phyloP scores from a whole-genome alignment of 2,888 invertebrate species.

The Leptopilina syphax region DNA sequence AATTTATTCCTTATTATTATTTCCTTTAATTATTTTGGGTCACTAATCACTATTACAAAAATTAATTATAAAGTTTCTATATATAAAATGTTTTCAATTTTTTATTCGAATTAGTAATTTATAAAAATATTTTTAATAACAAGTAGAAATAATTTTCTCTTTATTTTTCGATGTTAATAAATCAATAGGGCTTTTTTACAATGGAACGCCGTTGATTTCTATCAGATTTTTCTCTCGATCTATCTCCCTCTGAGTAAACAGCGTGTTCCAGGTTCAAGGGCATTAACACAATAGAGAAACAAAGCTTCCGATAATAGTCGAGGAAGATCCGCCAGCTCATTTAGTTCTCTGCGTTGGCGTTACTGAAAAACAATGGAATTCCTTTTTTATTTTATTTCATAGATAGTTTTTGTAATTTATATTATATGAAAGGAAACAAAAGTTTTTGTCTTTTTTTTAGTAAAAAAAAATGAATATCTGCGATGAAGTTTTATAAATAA shows the following conservation, averaged over 20 bases:
- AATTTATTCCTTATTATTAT: too few species aligned
- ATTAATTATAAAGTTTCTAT: too few species aligned
- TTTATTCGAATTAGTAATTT: too few species aligned
- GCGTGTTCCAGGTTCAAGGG: slow-evolving; percentile 27
- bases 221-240: slow-evolving; percentile 15
- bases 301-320: slow-evolving; percentile 29
- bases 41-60: too few species aligned
- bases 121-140: too few species aligned
- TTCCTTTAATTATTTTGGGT: too few species aligned
- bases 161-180: too few species aligned
- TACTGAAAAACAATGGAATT: slow-evolving; percentile 11
- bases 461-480: too few species aligned
- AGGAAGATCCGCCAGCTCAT: slow-evolving; percentile 1
- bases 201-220: slow-evolving; percentile 6
- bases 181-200: neutral
- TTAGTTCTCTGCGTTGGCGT: slow-evolving; percentile 12
- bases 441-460: too few species aligned
- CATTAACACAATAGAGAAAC: slow-evolving; percentile 37
- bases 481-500: too few species aligned
- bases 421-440: neutral
- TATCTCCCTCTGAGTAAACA: slow-evolving; percentile 1
- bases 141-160: too few species aligned
- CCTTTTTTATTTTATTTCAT: neutral
- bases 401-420: neutral
- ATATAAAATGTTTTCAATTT: too few species aligned